A percentile compares a stretch with the other conserved stretches of the same genome.
phyloP scores from a whole-genome alignment of 2,113 vertebrate genomes.

The Amphiprion ocellaris region DNA sequence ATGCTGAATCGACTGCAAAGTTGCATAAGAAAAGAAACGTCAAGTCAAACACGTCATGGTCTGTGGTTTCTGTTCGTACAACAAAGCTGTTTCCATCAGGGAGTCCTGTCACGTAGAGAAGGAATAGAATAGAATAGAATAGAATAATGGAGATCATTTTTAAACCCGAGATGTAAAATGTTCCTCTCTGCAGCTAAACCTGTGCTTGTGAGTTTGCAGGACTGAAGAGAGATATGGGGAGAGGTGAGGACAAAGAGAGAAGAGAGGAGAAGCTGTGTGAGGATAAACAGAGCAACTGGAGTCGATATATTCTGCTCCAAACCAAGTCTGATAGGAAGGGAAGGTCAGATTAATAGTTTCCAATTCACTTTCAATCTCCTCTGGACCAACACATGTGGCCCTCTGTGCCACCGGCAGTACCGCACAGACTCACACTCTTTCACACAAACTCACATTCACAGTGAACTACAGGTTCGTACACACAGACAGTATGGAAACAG shows the following conservation, averaged over 20 bases:
- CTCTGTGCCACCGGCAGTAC: slow-evolving; percentile 21
- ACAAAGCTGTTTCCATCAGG: slow-evolving; percentile 46
- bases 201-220: slow-evolving; percentile 7
- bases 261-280: neutral
- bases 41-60: slow-evolving; percentile 20
- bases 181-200: slow-evolving; percentile 14
- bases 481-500: neutral
- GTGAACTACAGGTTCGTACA: neutral
- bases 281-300: slow-evolving; percentile 16
- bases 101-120: slow-evolving; percentile 9
- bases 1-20: slow-evolving; percentile 14
- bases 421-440: neutral
- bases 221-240: no score
- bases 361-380: slow-evolving; percentile 71
- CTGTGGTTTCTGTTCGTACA: slow-evolving; percentile 16
- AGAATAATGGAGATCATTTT: slow-evolving; percentile 26
- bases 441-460: slow-evolving; percentile 8
- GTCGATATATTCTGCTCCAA: slow-evolving; percentile 48
- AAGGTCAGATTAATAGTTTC: slow-evolving; percentile 71
- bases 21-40: slow-evolving; percentile 41
- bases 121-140: neutral
- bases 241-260: neutral
- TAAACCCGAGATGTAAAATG: slow-evolving; percentile 23
- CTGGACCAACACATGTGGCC: slow-evolving; percentile 69
- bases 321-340: slow-evolving; percentile 50